Conservation (phyloP, 2,797 vertebrate genomes). For the Typhlichthys subterraneus region DNA sequence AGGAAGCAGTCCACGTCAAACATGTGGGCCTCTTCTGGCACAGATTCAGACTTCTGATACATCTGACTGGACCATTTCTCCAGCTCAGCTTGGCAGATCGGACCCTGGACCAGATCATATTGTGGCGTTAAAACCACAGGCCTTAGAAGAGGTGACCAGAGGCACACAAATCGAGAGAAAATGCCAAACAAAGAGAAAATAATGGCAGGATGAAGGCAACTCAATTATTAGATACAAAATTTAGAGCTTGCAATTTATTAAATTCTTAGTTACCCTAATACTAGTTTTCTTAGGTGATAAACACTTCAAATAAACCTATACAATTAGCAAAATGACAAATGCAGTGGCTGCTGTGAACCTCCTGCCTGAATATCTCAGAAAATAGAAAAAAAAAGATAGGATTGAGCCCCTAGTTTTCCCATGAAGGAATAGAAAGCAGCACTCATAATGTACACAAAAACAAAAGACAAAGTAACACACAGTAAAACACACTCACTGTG, state of each 20-base stretch:
- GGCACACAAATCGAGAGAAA: too few relatives aligned
- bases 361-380: neutral
- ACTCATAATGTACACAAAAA: neutral
- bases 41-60: constrained; percentile 84
- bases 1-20: constrained; percentile 92
- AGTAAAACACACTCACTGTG: constrained; percentile 37
- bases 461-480: too few relatives aligned
- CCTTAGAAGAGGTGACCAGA: too few relatives aligned
- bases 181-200: too few relatives aligned
- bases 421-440: too few relatives aligned
- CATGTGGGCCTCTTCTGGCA: constrained; percentile 85
- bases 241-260: too few relatives aligned
- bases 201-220: too few relatives aligned
- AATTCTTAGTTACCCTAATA: neutral
- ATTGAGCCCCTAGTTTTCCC: neutral
- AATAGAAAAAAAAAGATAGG: neutral
- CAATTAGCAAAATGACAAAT: neutral
- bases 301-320: neutral
- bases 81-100: constrained; percentile 68
- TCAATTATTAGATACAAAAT: neutral
- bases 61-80: constrained; percentile 90
- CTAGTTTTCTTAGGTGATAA: too few relatives aligned
- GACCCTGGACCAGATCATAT: constrained; percentile 68
- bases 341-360: neutral
- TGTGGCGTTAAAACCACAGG: too few relatives aligned